Evolutionary conservation across 2,113 vertebrate species (phyloP).

Genomic region (Ibidorhyncha struthersii): DNA sequence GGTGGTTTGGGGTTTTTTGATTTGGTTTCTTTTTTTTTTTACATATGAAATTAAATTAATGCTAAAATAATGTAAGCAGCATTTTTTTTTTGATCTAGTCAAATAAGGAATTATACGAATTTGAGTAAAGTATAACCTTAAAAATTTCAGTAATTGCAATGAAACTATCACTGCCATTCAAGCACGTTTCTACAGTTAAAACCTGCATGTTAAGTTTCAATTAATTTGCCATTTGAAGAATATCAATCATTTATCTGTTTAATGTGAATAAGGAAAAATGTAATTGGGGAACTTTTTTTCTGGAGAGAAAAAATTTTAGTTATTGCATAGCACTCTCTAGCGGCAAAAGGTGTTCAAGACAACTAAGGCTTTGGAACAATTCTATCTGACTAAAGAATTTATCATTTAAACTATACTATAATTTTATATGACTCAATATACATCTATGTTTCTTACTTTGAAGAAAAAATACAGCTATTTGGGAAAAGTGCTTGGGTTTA

Average conservation of each 20-base stretch:
- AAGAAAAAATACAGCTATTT: not conserved
- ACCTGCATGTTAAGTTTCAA: constrained; percentile 65
- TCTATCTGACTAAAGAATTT: not conserved
- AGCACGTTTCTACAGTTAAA: constrained; percentile 64
- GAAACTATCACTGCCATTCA: constrained; percentile 74
- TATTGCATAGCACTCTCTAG: constrained; percentile 68
- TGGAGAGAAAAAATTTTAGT: not conserved
- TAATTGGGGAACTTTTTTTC: not conserved
- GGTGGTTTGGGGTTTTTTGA: not conserved
- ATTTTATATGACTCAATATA: not conserved
- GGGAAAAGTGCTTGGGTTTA: not conserved
- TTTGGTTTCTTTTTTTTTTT: not conserved
- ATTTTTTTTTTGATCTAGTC: constrained; percentile 63
- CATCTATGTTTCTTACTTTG: not conserved
- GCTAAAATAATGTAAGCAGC: constrained; percentile 52
- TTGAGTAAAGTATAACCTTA: constrained; percentile 67
- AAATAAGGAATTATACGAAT: constrained; percentile 64
- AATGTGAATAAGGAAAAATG: not conserved
- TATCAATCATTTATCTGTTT: constrained; percentile 68
- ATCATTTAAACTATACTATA: not conserved
- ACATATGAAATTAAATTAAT: not conserved
- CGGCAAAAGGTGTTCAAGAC: constrained; percentile 24
- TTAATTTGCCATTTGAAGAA: constrained; percentile 63
- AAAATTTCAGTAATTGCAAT: constrained; percentile 73
- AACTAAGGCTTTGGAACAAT: not conserved